A percentile compares a stretch with the other conserved stretches of the same genome.
Evolutionary conservation across 2,888 invertebrate genomes (phyloP).

Genomic region (Eupithecia subfuscata): DNA sequence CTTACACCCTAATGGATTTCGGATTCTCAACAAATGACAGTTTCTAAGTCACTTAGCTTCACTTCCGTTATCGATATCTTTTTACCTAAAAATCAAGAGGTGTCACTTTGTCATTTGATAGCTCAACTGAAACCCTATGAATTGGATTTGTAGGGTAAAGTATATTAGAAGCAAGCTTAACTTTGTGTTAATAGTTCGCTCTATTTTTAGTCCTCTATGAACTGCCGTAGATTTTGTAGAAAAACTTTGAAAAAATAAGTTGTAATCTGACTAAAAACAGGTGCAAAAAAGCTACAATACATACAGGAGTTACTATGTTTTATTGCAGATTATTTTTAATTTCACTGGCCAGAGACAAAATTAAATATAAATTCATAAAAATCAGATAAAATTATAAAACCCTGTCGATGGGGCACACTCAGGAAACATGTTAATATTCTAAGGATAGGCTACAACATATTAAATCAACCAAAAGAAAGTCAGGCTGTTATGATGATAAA

Average conservation of each 20-base stretch:
- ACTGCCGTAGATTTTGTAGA: not conserved
- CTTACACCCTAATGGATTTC: constrained; percentile 76
- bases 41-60: constrained; percentile 78
- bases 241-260: not conserved
- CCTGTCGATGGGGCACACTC: too few relatives aligned
- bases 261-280: not conserved
- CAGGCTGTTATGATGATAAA: not conserved
- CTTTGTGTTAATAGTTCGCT: not conserved
- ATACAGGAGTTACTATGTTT: not conserved
- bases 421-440: too few relatives aligned
- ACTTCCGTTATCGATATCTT: constrained; percentile 82
- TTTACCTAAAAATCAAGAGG: constrained; percentile 71
- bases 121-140: constrained; percentile 44
- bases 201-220: not conserved
- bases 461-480: not conserved
- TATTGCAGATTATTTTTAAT: not conserved
- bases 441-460: too few relatives aligned
- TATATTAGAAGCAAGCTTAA: not conserved
- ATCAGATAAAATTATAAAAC: too few relatives aligned
- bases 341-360: not conserved
- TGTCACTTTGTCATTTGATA: constrained; percentile 48
- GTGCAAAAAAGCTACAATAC: not conserved
- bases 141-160: constrained; percentile 5
- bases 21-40: constrained; percentile 73
- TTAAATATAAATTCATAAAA: too few relatives aligned